phyloP scores from a whole-genome alignment of 2,888 invertebrate species.

The Galeopsomyia nigrocyanea region DNA sequence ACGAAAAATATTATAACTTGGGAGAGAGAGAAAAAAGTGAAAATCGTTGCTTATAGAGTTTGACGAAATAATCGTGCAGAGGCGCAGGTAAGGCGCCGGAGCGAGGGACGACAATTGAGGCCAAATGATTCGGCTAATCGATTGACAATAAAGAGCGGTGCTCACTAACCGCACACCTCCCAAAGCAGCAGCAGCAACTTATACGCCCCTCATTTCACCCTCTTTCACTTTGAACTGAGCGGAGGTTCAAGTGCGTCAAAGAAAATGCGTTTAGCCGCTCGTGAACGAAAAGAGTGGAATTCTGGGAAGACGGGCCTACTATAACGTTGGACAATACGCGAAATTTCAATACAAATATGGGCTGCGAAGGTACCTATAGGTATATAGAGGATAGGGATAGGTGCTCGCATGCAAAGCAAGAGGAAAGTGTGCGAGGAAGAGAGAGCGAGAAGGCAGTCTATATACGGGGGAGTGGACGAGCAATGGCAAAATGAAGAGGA shows the following conservation, averaged over 20 bases:
- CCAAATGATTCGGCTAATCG: slow-evolving; percentile 27
- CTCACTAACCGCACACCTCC: slow-evolving; percentile 22
- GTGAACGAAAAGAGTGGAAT: background rate
- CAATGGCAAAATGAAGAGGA: slow-evolving; percentile 22
- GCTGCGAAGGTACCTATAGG: no score
- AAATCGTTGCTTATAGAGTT: background rate
- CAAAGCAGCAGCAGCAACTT: slow-evolving; percentile 2
- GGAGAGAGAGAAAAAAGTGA: no score
- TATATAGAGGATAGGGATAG: no score
- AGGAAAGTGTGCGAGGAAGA: background rate
- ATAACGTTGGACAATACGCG: no score
- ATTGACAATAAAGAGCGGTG: slow-evolving; percentile 15
- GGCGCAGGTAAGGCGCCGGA: background rate
- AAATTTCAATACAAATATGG: no score
- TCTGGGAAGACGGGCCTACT: no score
- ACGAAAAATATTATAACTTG: background rate
- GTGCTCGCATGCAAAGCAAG: no score
- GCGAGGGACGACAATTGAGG: no score
- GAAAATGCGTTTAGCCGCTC: background rate
- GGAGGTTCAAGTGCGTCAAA: background rate
- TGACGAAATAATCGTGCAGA: slow-evolving; percentile 9
- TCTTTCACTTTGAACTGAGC: background rate
- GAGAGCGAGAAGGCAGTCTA: slow-evolving; percentile 19
- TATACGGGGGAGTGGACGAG: slow-evolving; percentile 38
- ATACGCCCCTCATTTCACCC: slow-evolving; percentile 26